Evolutionary conservation across 2,797 vertebrate species (phyloP).

Genomic region (Syndactyla subalaris): DNA sequence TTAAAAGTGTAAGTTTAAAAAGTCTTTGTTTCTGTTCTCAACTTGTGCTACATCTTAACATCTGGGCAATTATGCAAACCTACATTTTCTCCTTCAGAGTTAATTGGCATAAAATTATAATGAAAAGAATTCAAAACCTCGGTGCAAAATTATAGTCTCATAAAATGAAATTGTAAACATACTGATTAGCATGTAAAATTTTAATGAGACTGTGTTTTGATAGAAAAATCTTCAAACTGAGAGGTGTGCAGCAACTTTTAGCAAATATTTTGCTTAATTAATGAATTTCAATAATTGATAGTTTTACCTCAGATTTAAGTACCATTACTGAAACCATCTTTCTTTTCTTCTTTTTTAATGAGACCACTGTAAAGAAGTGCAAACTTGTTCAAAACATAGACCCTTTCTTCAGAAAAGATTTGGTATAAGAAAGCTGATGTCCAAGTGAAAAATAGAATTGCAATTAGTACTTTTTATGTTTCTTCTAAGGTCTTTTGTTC

Average conservation of each 20-base stretch:
- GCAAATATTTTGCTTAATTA: slow-evolving; percentile 77
- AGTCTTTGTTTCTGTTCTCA: slow-evolving; percentile 39
- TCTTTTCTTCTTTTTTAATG: slow-evolving; percentile 64
- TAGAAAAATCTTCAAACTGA: slow-evolving; percentile 69
- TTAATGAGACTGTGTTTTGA: slow-evolving; percentile 74
- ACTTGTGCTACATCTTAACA: slow-evolving; percentile 58
- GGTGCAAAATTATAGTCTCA: slow-evolving; percentile 57
- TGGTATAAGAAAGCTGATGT: background rate
- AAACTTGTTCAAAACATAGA: slow-evolving; percentile 27
- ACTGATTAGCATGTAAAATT: slow-evolving; percentile 74
- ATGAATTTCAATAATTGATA: slow-evolving; percentile 71
- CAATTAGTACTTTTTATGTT: background rate
- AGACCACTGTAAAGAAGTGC: slow-evolving; percentile 18
- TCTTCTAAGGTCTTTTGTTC: background rate
- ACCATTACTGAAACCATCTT: slow-evolving; percentile 44
- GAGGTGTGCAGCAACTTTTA: slow-evolving; percentile 47
- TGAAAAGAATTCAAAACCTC: slow-evolving; percentile 65
- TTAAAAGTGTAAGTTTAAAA: slow-evolving; percentile 17
- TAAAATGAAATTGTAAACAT: slow-evolving; percentile 73
- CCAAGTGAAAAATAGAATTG: background rate
- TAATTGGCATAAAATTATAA: slow-evolving; percentile 77
- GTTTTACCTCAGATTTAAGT: slow-evolving; percentile 58
- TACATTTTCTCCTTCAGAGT: slow-evolving; percentile 61
- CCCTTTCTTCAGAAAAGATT: slow-evolving; percentile 17
- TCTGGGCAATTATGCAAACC: slow-evolving; percentile 74